Base-by-base conservation (phyloP, 92 coral and sea anemone species). In the Montipora capitata region DNA sequence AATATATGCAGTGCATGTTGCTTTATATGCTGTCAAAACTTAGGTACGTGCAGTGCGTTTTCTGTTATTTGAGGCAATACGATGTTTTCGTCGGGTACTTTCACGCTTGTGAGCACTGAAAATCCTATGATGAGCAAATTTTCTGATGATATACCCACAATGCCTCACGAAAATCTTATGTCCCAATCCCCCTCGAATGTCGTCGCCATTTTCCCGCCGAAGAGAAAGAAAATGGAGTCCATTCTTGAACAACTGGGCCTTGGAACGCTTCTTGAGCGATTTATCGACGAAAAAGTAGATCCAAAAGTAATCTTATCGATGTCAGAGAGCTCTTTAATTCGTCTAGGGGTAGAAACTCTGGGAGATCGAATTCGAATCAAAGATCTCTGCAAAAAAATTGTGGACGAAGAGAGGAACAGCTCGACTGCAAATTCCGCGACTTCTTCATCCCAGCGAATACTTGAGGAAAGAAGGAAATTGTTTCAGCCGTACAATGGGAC, bases 281-380 rank as follows among this genome's bases (percentile, higher is more conserved):
- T 61, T 2, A 4, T 3, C 66, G 27, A 52, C 12, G 85, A 80
- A 7, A 85, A 85, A 77, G 74, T 85, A 14, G 83, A 85, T 54
- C 90, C 85, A 68, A 27, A 67, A 27, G 83, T 71, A 5, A 79
- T 86, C 17, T 56, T 86, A 51, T 48, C 79, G 49, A 76, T 86
- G 90, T 77, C 90, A 14, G 90, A 86, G 45, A 86, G 68, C 54
- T 57, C 77, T 10, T 10, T 86, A 43, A 86, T 51, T 59, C 80
- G 88, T 77, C 68, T 89, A 2, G 89, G 89, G 20, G 93, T n/a
- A n/a, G n/a, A n/a, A n/a, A n/a, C n/a, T n/a, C n/a, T n/a, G n/a
- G n/a, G n/a, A n/a, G 93, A 89, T 71, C 77, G 85, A 40, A 64
- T 68, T 10, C 85, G 89, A 38, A 49, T 89, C 20, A 69, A 76